phyloP scores from a whole-genome alignment of 1,140 invertebrate genomes.

The Dendrolimus punctatus region DNA sequence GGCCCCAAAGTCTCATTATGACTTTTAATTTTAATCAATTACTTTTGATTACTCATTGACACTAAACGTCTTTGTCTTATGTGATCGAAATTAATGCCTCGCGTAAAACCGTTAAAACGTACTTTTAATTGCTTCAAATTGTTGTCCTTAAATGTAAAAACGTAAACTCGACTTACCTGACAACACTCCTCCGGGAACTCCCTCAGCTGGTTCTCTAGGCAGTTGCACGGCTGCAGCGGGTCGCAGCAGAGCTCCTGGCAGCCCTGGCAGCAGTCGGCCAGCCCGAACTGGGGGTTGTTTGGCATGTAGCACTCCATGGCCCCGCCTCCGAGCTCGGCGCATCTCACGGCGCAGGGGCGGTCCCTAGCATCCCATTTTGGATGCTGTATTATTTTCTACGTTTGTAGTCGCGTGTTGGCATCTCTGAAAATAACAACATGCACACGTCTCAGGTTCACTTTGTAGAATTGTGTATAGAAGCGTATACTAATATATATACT shows the following conservation, averaged over 20 bases:
- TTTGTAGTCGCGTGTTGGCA: slow-evolving; percentile 44
- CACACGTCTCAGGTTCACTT: too few relatives aligned
- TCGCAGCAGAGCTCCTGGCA: slow-evolving; percentile 57
- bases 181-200: slow-evolving; percentile 57
- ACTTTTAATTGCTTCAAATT: too few relatives aligned
- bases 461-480: too few relatives aligned
- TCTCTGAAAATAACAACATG: slow-evolving; percentile 22
- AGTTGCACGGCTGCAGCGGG: slow-evolving; percentile 49
- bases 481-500: too few relatives aligned
- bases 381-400: slow-evolving; percentile 35
- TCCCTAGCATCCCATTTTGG: slow-evolving; percentile 2
- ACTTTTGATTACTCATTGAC: too few relatives aligned
- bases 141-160: too few relatives aligned
- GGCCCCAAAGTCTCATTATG: too few relatives aligned
- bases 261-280: slow-evolving; percentile 47
- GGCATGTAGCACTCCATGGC: slow-evolving; percentile 69
- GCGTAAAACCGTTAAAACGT: too few relatives aligned
- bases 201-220: slow-evolving; percentile 31
- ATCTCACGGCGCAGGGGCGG: slow-evolving; percentile 42
- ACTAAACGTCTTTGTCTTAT: too few relatives aligned
- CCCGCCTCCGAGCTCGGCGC: slow-evolving; percentile 31
- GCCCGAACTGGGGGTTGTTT: slow-evolving; percentile 69
- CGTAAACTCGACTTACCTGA: slow-evolving; percentile 27
- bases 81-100: too few relatives aligned
- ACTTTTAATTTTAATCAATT: too few relatives aligned